Conservation (phyloP, 2,797 vertebrate species). For the Ficedula albicollis region DNA sequence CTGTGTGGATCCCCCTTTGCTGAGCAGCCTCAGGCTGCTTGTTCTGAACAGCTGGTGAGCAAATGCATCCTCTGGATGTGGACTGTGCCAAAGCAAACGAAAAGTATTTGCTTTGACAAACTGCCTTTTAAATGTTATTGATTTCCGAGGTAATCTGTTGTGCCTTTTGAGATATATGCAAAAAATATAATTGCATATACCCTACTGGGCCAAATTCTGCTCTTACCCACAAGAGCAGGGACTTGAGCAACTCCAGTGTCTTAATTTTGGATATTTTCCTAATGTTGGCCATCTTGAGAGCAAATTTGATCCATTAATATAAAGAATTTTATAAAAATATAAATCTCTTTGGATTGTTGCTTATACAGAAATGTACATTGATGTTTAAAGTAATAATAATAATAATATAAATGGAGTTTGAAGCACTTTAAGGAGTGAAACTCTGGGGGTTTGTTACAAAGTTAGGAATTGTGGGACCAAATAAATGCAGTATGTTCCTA, state of each 20-base stretch:
- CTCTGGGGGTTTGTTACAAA: constrained; percentile 41
- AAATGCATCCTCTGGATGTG: constrained; percentile 4
- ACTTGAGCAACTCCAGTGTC: not conserved
- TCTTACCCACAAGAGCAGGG: not conserved
- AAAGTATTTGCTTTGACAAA: constrained; percentile 7
- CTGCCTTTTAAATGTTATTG: not conserved
- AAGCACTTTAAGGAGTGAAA: constrained; percentile 73
- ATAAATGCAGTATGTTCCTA: constrained; percentile 64
- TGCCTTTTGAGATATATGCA: constrained; percentile 11
- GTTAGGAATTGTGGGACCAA: constrained; percentile 58
- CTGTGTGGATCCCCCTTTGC: not conserved
- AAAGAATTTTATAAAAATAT: constrained; percentile 42
- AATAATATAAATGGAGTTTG: constrained; percentile 70
- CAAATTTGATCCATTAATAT: constrained; percentile 18
- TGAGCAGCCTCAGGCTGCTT: not conserved
- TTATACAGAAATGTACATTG: constrained; percentile 52
- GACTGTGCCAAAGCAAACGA: not conserved
- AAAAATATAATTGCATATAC: constrained; percentile 24
- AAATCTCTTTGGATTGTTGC: constrained; percentile 55
- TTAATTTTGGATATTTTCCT: not conserved
- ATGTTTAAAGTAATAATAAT: constrained; percentile 64
- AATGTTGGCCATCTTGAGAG: constrained; percentile 11
- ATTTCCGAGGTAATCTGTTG: not conserved
- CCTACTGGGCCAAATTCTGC: constrained; percentile 8
- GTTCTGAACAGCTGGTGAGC: not conserved